Percentiles rank a stretch among this genome's conserved stretches.
phyloP scores from a whole-genome alignment of 2,797 vertebrate species.

The Mus minutoides region DNA sequence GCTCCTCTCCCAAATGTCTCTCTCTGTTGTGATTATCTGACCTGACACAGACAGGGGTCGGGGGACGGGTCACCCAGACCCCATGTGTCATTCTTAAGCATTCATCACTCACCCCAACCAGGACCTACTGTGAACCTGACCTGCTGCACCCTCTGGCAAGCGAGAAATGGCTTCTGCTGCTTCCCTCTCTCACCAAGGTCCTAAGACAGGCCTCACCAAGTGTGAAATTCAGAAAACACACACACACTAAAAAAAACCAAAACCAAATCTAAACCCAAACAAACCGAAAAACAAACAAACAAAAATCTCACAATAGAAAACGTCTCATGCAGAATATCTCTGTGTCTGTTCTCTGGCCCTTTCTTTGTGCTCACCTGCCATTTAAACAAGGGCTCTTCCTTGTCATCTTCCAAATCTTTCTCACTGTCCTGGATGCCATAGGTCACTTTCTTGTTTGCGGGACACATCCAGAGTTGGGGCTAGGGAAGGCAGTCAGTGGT shows the following conservation, averaged over 20 bases:
- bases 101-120: background rate
- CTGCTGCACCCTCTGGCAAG: background rate
- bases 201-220: background rate
- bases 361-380: background rate
- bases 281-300: background rate
- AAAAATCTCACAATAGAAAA: background rate
- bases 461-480: background rate
- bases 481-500: background rate
- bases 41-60: no score
- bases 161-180: background rate
- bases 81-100: background rate
- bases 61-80: background rate
- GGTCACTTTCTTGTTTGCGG: background rate
- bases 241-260: background rate
- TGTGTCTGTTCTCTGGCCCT: background rate
- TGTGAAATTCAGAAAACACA: background rate
- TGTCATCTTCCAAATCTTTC: background rate
- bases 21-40: background rate
- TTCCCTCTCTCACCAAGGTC: background rate
- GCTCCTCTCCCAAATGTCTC: background rate
- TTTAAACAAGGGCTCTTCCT: background rate
- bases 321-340: background rate
- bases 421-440: background rate
- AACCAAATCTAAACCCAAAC: background rate
- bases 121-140: background rate